Evolutionary conservation across 2,113 vertebrate genomes (phyloP).

Genomic region (Eidolon helvum): DNA sequence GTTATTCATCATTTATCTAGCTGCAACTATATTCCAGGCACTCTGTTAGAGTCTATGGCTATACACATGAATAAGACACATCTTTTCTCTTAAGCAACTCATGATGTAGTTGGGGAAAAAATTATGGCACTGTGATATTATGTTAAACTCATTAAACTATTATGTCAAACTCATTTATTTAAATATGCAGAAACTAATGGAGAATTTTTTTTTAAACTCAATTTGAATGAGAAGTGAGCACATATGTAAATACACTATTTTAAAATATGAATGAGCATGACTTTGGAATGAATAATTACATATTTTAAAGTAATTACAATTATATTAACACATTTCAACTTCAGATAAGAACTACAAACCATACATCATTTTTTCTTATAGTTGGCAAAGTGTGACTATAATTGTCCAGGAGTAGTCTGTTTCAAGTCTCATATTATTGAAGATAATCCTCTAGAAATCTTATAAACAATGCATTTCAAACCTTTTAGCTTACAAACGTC

Average conservation of each 20-base stretch:
- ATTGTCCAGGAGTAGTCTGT: neutral
- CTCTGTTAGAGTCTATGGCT: neutral
- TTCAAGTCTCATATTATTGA: neutral
- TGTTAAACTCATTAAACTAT: neutral
- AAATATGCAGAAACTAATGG: neutral
- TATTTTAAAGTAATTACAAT: slow-evolving; percentile 20
- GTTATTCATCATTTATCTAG: slow-evolving; percentile 19
- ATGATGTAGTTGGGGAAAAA: neutral
- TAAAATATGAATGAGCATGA: slow-evolving; percentile 2
- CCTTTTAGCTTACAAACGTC: neutral
- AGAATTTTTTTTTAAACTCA: neutral
- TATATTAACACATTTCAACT: slow-evolving; percentile 34
- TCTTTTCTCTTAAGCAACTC: neutral
- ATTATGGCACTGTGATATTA: neutral
- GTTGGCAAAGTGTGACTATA: neutral
- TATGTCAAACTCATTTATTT: neutral
- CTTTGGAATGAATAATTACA: neutral
- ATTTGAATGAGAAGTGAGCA: slow-evolving; percentile 3
- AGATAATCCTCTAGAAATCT: neutral
- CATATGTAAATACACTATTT: neutral
- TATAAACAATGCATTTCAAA: neutral
- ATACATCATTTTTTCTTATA: neutral
- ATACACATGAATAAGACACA: neutral
- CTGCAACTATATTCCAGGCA: neutral
- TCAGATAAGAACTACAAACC: neutral